Conservation (phyloP, 2,797 vertebrate species). For the Schizopygopsis malacanthus region DNA sequence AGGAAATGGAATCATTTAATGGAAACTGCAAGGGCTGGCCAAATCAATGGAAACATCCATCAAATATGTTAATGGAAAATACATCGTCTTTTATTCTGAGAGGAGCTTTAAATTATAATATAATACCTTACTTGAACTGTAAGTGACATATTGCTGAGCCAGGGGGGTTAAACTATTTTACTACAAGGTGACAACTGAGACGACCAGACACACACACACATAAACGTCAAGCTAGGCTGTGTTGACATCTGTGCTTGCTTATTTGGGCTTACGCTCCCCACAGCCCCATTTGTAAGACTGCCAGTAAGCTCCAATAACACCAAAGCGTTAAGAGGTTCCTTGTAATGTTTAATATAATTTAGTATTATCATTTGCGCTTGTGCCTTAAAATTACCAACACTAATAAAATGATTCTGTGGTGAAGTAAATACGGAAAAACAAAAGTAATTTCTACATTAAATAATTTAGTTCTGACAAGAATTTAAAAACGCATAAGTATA, state of each 20-base stretch:
- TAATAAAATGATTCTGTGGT: no score
- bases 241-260: not conserved
- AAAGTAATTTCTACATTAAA: no score
- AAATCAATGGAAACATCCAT: not conserved
- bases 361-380: not conserved
- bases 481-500: not conserved
- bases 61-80: not conserved
- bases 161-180: slow-evolving; percentile 1
- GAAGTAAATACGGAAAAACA: no score
- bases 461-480: no score
- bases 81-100: not conserved
- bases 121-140: not conserved
- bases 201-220: not conserved
- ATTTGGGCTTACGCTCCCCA: not conserved
- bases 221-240: not conserved
- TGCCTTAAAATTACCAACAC: not conserved
- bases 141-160: not conserved
- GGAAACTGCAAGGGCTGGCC: not conserved
- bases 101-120: not conserved
- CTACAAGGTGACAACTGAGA: slow-evolving; percentile 34
- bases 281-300: not conserved
- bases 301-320: not conserved
- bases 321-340: not conserved
- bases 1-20: not conserved
- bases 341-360: not conserved